phyloP scores from a whole-genome alignment of 2,113 vertebrate genomes.

The Albula glossodonta region DNA sequence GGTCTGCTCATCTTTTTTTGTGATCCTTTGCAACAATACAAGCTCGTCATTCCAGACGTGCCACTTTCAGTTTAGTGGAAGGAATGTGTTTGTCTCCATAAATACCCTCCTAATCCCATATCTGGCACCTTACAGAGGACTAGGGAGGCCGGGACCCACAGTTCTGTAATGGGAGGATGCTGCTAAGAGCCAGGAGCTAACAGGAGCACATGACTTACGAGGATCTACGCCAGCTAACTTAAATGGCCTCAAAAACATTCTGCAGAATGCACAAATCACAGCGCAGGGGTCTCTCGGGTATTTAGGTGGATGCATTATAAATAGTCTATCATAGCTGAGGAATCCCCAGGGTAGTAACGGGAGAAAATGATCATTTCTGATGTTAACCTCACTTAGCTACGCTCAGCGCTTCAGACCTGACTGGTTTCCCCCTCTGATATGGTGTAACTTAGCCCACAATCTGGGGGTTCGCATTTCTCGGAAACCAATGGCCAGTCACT shows the following conservation, averaged over 20 bases:
- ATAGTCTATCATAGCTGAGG: background rate
- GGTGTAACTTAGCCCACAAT: too few relatives aligned
- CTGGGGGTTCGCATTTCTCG: too few relatives aligned
- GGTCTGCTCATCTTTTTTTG: conserved; percentile 20
- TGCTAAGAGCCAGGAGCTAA: background rate
- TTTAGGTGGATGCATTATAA: background rate
- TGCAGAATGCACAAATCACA: background rate
- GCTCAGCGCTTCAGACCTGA: too few relatives aligned
- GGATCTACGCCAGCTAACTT: background rate
- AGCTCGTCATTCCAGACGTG: conserved; percentile 25
- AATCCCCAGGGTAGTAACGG: too few relatives aligned
- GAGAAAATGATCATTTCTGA: too few relatives aligned
- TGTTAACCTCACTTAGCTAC: too few relatives aligned
- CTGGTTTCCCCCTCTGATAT: too few relatives aligned
- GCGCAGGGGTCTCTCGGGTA: background rate
- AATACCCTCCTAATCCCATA: conserved; percentile 30
- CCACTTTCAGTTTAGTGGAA: conserved; percentile 31
- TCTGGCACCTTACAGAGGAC: conserved; percentile 16
- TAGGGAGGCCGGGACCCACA: background rate
- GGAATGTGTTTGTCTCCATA: conserved; percentile 33
- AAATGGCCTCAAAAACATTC: background rate
- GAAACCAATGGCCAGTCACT: too few relatives aligned
- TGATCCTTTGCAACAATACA: conserved; percentile 12
- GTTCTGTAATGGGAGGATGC: conserved; percentile 5
- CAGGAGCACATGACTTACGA: background rate